Conservation (phyloP, 2,113 vertebrate genomes). For the Misgurnus anguillicaudatus region DNA sequence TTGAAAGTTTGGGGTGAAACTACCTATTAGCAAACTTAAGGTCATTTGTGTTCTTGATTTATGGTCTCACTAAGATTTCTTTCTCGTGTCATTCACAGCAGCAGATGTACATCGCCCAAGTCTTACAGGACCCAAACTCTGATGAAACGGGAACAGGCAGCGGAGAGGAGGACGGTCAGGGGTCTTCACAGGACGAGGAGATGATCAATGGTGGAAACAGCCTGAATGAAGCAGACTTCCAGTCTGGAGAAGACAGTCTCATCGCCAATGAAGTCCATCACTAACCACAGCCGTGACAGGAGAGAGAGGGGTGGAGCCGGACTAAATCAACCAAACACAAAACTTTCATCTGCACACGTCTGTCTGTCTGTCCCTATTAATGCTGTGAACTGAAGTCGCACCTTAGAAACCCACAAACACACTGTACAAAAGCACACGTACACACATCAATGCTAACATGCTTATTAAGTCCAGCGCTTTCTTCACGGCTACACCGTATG, state of each 20-base stretch:
- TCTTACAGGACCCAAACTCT: conserved; percentile 88
- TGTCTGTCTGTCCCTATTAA: background rate
- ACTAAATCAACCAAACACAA: background rate
- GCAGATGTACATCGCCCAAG: conserved; percentile 97
- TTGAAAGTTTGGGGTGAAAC: no score
- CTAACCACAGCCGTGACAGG: conserved; percentile 59
- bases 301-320: conserved; percentile 6
- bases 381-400: background rate
- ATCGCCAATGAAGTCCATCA: conserved; percentile 95
- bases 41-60: no score
- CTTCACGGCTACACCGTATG: background rate
- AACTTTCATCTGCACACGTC: background rate
- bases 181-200: conserved; percentile 89
- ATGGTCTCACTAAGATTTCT: background rate
- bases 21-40: no score
- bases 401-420: conserved; percentile 40
- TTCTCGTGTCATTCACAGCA: conserved; percentile 54
- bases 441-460: background rate
- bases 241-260: conserved; percentile 98
- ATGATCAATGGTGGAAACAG: conserved; percentile 83
- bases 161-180: conserved; percentile 80
- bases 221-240: conserved; percentile 95
- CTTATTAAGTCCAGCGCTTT: background rate
- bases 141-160: conserved; percentile 79
- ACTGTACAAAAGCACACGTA: conserved; percentile 61